Conservation (phyloP, 2,113 vertebrate species). For the Gallinago undulata region DNA sequence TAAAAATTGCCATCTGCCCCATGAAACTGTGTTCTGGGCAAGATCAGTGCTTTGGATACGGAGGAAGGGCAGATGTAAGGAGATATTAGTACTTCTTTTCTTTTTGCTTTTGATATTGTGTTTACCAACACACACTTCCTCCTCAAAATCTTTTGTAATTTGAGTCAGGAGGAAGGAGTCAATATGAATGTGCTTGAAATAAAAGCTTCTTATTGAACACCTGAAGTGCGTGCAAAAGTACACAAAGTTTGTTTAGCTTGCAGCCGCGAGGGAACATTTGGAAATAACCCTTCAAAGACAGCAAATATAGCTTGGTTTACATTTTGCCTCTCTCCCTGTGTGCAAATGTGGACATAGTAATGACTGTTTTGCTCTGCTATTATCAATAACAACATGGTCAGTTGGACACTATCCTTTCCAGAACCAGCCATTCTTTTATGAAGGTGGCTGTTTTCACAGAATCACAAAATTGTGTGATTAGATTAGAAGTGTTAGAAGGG, state of each 20-base stretch:
- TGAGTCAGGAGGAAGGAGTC: constrained; percentile 48
- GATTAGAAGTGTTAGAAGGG: too few relatives aligned
- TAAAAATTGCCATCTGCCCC: not conserved
- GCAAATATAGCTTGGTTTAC: constrained; percentile 56
- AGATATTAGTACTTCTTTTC: not conserved
- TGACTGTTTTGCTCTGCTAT: constrained; percentile 7
- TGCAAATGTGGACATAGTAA: constrained; percentile 39
- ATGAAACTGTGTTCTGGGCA: not conserved
- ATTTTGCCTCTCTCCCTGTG: not conserved
- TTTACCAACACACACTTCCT: constrained; percentile 35
- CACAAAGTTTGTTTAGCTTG: constrained; percentile 43
- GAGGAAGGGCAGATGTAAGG: not conserved
- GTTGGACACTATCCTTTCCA: not conserved
- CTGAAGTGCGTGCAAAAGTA: constrained; percentile 31
- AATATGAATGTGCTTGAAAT: not conserved
- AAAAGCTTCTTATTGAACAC: constrained; percentile 33
- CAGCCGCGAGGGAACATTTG: not conserved
- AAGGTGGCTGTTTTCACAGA: not conserved
- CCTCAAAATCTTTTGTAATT: constrained; percentile 34
- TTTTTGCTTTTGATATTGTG: not conserved
- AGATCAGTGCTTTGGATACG: not conserved
- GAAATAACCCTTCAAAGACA: constrained; percentile 46
- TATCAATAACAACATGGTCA: not conserved
- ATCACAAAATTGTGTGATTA: too few relatives aligned
- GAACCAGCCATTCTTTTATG: not conserved